Evolutionary conservation across 2,888 invertebrate genomes (phyloP), one percentile per base, ranked within the genome.

Genomic region (Trilocha varians): DNA sequence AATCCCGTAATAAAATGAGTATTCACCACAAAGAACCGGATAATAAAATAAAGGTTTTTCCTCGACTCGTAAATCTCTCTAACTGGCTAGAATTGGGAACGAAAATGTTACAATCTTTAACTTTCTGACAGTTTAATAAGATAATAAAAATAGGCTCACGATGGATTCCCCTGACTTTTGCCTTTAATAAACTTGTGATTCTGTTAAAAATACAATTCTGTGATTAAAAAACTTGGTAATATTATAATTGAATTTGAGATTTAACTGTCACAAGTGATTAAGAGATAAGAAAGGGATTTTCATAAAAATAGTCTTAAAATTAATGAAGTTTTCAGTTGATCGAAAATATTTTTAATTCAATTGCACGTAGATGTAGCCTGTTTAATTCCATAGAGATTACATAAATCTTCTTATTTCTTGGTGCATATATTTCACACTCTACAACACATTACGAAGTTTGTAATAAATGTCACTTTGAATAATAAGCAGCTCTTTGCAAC

Each of bases 101-200:
- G 65, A 73, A 74, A 78, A 74, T 68, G 73, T 70, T 70, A 74
- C 72, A 78, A 78, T 78, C 77, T 78, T 78, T 78, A 78, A 79
- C 77, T 79, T 78, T 79, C 70, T 77, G 80, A 78, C 80, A 80
- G 77, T 78, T 80, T 80, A 80, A 80, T 80, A 78, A 79, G 78
- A 80, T 79, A 78, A 78, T 78, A 78, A 79, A 78, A 78, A 79
- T 78, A 78, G 25, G 34, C 18, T 37, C 34, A 40, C 40, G 40
- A 43, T 42, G 42, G 34, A 13, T 38, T 16, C 32, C 32, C 38
- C 16, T 32, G 32, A 25, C 38, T 42, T 35, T 42, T 37, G 13
- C 42, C 25, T 34, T 42, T 42, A 35, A 42, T 42, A 42, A 42
- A 35, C 38, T 42, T 38, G 13, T n/a, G 25, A 38, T 35, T 35